Conservation (phyloP, 2,113 vertebrate species). For the Miniopterus natalensis region DNA sequence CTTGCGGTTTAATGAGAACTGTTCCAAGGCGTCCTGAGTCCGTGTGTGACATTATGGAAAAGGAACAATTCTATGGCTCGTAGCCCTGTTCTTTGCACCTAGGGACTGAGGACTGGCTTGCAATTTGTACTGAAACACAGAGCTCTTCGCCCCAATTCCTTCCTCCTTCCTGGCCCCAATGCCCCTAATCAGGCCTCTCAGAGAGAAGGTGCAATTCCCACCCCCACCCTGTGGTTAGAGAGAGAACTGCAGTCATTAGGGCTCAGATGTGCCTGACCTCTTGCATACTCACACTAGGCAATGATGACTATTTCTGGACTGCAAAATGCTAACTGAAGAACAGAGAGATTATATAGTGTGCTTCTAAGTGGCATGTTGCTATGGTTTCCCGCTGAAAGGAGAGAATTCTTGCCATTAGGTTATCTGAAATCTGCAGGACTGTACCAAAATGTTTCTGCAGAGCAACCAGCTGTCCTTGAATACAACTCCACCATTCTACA, state of each 20-base stretch:
- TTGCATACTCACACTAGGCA: slow-evolving; percentile 81
- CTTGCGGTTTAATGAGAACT: slow-evolving; percentile 43
- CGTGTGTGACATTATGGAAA: not conserved
- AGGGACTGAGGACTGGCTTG: not conserved
- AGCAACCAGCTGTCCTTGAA: slow-evolving; percentile 65
- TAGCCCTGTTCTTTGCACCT: not conserved
- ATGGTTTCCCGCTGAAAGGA: slow-evolving; percentile 87
- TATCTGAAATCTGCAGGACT: slow-evolving; percentile 74
- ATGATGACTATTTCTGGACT: slow-evolving; percentile 83
- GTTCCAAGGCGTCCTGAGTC: not conserved
- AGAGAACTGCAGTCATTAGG: slow-evolving; percentile 59
- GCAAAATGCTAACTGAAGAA: slow-evolving; percentile 84
- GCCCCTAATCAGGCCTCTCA: not conserved
- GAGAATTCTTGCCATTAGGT: slow-evolving; percentile 79
- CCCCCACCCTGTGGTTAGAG: not conserved
- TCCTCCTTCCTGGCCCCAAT: not conserved
- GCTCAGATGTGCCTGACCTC: slow-evolving; percentile 80
- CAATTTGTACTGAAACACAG: slow-evolving; percentile 16
- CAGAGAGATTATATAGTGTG: slow-evolving; percentile 85
- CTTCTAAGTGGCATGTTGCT: slow-evolving; percentile 85
- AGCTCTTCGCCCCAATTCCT: not conserved
- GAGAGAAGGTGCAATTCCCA: not conserved
- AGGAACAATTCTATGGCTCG: not conserved
- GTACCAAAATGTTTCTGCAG: slow-evolving; percentile 71
- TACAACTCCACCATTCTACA: slow-evolving; percentile 27